Evolutionary conservation across 1,140 invertebrate species (phyloP), one percentile per base, ranked within the genome.

Genomic region (Leptopilina boulardi): DNA sequence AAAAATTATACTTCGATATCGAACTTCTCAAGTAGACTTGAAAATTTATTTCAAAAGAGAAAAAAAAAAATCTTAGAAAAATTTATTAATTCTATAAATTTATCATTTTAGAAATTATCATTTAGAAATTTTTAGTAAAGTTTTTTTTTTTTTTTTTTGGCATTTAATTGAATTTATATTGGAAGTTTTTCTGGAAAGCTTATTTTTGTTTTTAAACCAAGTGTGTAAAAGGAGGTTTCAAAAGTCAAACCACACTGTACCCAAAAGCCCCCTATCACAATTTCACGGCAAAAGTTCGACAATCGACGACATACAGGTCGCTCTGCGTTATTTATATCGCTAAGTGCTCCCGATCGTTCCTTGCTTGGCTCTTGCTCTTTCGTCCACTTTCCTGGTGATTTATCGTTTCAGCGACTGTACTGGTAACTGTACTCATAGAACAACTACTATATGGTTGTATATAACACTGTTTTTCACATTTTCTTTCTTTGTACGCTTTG

Each of bases 221-320:
- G 26, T n/a, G 26, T 30, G 21, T 59, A 11, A 15, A n/a, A 66
- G 15, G 44, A 13, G 41, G 47, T n/a, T 15, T 34, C 42, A 54
- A 73, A 73, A 83, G 78, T 78, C 78, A 75, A 77, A 80, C 5
- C 77, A 71, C 77, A 71, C 56, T 34, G 73, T 75, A 75, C 54
- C 42, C n/a, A n/a, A n/a, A 70, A 42, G 77, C 77, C 79, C 80
- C 9, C 79, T 75, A 77, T 82, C 71, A 80, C 75, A 74, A 77
- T 38, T 79, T 71, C 71, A 73, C 77, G 77, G 79, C 79, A 82
- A 75, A 87, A 89, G 88, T 89, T 89, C 84, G 88, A 87, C 87
- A 89, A 89, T 89, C 85, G 88, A 87, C 87, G 88, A 89, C 88
- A 89, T 89, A 89, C 88, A 89, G 87, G 86, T 86, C 83, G 85